phyloP scores from a whole-genome alignment of 2,797 vertebrate species.

The Aplochiton taeniatus region DNA sequence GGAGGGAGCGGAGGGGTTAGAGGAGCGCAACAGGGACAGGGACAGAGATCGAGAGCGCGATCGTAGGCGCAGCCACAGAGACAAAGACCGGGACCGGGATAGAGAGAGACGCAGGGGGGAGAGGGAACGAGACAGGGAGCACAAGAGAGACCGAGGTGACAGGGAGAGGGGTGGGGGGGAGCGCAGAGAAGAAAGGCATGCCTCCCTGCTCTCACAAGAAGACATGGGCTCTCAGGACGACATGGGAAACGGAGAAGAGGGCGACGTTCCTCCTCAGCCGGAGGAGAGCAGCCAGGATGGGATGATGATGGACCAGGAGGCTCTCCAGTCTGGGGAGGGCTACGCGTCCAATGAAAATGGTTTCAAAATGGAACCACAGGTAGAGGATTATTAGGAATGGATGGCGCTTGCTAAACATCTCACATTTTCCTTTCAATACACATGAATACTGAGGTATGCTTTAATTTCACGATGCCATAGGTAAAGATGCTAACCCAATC shows the following conservation, averaged over 20 bases:
- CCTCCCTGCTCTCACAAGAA: slow-evolving; percentile 53
- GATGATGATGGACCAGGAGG: slow-evolving; percentile 82
- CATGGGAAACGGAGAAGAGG: slow-evolving; percentile 66
- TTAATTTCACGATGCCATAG: too few species aligned
- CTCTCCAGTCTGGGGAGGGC: slow-evolving; percentile 79
- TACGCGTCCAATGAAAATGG: slow-evolving; percentile 84
- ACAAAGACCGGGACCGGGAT: slow-evolving; percentile 73
- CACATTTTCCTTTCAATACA: slow-evolving; percentile 6
- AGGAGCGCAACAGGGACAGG: slow-evolving; percentile 70
- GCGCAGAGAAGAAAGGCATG: slow-evolving; percentile 79
- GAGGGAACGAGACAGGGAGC: slow-evolving; percentile 83
- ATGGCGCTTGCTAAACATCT: not conserved
- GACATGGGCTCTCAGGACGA: slow-evolving; percentile 66
- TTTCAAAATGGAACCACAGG: slow-evolving; percentile 81
- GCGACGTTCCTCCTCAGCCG: slow-evolving; percentile 47
- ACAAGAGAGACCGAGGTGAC: slow-evolving; percentile 81
- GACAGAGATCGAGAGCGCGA: slow-evolving; percentile 79
- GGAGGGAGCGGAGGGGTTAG: slow-evolving; percentile 73
- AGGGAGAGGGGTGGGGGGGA: slow-evolving; percentile 73
- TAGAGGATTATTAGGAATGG: slow-evolving; percentile 75
- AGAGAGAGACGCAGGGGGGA: slow-evolving; percentile 79
- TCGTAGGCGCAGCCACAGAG: slow-evolving; percentile 79
- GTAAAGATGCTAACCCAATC: too few species aligned
- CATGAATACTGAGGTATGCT: not conserved
- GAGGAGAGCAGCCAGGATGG: slow-evolving; percentile 84